phyloP scores from a whole-genome alignment of 92 coral and sea anemone species.

The Palythoa grandis region DNA sequence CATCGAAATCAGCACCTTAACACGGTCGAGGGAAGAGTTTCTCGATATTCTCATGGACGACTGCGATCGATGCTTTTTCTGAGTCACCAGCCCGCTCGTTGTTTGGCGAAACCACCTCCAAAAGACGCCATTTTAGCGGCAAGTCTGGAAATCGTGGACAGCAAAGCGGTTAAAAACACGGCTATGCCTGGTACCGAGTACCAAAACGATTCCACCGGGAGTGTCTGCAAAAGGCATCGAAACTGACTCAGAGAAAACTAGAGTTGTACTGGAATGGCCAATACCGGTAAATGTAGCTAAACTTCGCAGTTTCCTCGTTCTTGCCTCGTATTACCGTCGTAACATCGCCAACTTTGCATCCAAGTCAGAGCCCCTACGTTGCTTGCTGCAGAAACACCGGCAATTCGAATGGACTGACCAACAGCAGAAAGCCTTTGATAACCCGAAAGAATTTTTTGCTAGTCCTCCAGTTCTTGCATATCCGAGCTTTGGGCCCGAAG shows the following conservation, averaged over 20 bases:
- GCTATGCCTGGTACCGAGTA: too few species aligned
- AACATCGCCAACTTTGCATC: slow-evolving; percentile 13
- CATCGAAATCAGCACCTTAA: too few species aligned
- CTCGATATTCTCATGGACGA: too few species aligned
- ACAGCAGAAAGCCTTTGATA: slow-evolving; percentile 45
- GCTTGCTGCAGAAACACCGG: slow-evolving; percentile 35
- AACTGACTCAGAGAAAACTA: slow-evolving; percentile 23
- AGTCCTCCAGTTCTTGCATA: slow-evolving; percentile 49
- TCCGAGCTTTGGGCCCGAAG: slow-evolving; percentile 37
- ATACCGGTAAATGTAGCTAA: slow-evolving; percentile 15
- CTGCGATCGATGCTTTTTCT: too few species aligned
- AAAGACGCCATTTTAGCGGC: too few species aligned
- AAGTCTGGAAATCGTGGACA: too few species aligned
- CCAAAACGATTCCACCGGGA: too few species aligned
- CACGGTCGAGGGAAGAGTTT: too few species aligned
- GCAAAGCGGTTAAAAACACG: too few species aligned
- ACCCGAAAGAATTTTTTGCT: slow-evolving; percentile 27
- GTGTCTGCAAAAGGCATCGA: too few species aligned
- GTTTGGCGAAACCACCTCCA: too few species aligned
- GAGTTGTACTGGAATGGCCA: slow-evolving; percentile 33
- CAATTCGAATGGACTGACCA: slow-evolving; percentile 40
- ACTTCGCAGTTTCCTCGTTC: slow-evolving; percentile 10
- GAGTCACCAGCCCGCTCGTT: too few species aligned
- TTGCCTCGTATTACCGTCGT: slow-evolving; percentile 8
- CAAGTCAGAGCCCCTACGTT: slow-evolving; percentile 20